phyloP scores from a whole-genome alignment of 2,888 invertebrate genomes.

The Dynastes hyllus region DNA sequence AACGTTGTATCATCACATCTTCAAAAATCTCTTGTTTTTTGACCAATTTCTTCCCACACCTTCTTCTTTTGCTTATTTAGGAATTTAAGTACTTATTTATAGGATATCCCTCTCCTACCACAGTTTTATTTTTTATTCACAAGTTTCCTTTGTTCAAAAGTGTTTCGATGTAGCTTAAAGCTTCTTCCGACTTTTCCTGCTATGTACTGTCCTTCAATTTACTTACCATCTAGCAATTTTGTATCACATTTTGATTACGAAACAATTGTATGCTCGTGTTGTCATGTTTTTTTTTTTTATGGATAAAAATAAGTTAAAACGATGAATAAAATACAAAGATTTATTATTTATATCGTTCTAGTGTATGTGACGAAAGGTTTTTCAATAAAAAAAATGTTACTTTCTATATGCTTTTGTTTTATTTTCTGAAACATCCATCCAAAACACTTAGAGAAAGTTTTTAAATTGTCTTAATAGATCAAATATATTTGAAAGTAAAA shows the following conservation, averaged over 20 bases:
- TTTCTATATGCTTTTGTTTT: neutral
- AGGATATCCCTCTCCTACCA: neutral
- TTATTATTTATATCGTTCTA: slow-evolving; percentile 42
- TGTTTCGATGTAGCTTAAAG: too few relatives aligned
- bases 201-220: neutral
- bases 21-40: neutral
- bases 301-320: slow-evolving; percentile 35
- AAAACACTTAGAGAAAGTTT: neutral
- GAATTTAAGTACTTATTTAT: slow-evolving; percentile 34
- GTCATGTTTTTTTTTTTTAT: slow-evolving; percentile 28
- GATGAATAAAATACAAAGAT: slow-evolving; percentile 6
- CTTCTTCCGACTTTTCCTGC: too few relatives aligned
- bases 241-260: slow-evolving; percentile 7
- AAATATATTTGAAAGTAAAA: too few relatives aligned
- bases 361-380: slow-evolving; percentile 31
- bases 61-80: too few relatives aligned
- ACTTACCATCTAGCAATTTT: neutral
- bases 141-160: neutral
- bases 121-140: neutral
- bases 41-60: neutral
- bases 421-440: neutral
- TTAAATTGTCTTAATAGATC: too few relatives aligned
- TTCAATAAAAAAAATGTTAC: slow-evolving; percentile 43
- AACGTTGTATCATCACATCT: neutral
- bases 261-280: slow-evolving; percentile 25